Percentiles rank a stretch among this genome's conserved stretches.
phyloP scores from a whole-genome alignment of 2,113 vertebrate genomes.

The Eulemur rufifrons region DNA sequence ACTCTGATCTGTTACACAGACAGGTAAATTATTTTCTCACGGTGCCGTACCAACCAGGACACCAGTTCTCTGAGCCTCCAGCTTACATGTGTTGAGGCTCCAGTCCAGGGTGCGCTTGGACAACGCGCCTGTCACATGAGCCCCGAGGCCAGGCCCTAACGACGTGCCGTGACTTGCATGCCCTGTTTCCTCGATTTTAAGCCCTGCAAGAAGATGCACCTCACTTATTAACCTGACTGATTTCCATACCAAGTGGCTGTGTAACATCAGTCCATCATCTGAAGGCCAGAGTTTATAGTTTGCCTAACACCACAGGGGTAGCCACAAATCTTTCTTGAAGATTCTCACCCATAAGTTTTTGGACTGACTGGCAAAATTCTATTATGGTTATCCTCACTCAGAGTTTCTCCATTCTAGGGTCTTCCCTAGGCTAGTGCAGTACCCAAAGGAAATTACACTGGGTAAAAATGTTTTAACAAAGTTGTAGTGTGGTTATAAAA shows the following conservation, averaged over 20 bases:
- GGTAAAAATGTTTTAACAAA: slow-evolving; percentile 39
- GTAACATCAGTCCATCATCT: neutral
- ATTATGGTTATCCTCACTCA: neutral
- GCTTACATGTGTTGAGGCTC: neutral
- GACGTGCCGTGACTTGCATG: neutral
- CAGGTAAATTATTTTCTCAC: neutral
- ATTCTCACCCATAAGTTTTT: neutral
- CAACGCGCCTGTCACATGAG: neutral
- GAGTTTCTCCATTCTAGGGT: neutral
- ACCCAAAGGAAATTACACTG: neutral
- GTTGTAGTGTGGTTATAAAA: slow-evolving; percentile 38
- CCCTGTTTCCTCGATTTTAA: neutral
- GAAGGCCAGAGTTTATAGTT: neutral
- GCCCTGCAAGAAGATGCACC: neutral
- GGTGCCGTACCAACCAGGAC: neutral
- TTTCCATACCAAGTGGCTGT: neutral
- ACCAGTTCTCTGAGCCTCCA: neutral
- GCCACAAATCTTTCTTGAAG: neutral
- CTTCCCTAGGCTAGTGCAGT: neutral
- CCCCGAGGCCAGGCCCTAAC: neutral
- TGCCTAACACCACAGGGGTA: neutral
- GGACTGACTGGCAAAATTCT: neutral
- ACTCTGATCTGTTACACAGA: neutral
- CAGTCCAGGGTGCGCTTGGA: neutral
- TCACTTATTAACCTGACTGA: neutral